These are phyloP conservation scores for Macaria liturata DNA, from an alignment of 2,888 invertebrate species.

Conservation along the genomic window DNA sequence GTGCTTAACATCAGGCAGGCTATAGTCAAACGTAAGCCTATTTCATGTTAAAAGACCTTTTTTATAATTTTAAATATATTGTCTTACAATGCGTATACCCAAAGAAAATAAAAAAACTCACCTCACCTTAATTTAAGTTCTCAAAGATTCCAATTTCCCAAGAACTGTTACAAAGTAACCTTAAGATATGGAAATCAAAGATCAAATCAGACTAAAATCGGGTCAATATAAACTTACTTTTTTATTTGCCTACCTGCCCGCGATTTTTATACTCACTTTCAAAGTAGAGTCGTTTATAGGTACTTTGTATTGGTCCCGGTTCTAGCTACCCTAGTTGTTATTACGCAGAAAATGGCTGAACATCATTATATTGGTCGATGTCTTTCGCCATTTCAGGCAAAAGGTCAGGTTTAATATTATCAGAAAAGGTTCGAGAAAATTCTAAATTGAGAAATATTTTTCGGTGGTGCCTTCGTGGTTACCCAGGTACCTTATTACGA, in stretches of 20 bases:
- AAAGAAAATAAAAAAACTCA: neutral
- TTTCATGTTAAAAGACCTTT: no score
- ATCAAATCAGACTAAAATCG: conserved; percentile 20
- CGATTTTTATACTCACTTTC: conserved; percentile 10
- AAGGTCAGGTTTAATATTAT: conserved; percentile 30
- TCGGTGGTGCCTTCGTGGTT: conserved; percentile 12
- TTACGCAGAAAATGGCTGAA: conserved; percentile 22
- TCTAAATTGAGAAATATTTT: conserved; percentile 25
- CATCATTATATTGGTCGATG: conserved; percentile 18
- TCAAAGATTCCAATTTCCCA: conserved; percentile 9
- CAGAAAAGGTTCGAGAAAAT: conserved; percentile 23
- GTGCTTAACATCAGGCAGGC: no score
- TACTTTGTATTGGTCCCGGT: conserved; percentile 1
- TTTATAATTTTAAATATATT: no score
- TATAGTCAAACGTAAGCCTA: no score
- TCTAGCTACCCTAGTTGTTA: conserved; percentile 12
- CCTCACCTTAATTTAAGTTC: conserved; percentile 13
- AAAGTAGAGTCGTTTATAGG: conserved; percentile 1
- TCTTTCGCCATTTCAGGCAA: conserved; percentile 22
- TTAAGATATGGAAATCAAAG: conserved; percentile 23
- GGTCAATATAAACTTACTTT: conserved; percentile 18
- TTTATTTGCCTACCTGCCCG: conserved; percentile 17
- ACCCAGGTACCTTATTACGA: conserved; percentile 15
- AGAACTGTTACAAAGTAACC: conserved; percentile 13
- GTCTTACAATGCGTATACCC: no score